phyloP scores from a whole-genome alignment of 2,113 vertebrate genomes.

The Malurus alboscapulatus region DNA sequence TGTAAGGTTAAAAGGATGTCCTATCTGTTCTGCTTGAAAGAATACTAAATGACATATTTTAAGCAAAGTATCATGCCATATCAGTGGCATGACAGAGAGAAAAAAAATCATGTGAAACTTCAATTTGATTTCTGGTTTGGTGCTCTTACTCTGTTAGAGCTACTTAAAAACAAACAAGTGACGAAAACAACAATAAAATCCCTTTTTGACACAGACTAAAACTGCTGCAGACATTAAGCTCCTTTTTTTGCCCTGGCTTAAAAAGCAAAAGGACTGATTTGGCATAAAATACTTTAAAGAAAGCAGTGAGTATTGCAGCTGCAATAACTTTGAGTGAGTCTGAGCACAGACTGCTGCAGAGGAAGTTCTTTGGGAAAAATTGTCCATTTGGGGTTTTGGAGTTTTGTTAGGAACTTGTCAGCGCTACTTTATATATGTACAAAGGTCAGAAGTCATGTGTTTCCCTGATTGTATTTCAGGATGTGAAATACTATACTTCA shows the following conservation, averaged over 20 bases:
- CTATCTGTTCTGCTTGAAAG: neutral
- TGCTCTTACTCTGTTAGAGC: neutral
- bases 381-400: neutral
- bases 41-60: neutral
- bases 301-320: neutral
- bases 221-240: neutral
- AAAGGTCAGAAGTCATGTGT: neutral
- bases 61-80: neutral
- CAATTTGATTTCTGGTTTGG: neutral
- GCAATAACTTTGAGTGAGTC: neutral
- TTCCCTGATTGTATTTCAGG: neutral
- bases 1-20: neutral
- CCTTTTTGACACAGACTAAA: neutral
- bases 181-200: neutral
- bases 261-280: neutral
- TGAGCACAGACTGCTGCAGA: neutral
- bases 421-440: neutral
- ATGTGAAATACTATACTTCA: neutral
- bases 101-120: neutral
- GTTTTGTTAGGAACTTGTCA: neutral
- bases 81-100: neutral
- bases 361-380: neutral
- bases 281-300: neutral
- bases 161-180: neutral
- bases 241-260: neutral